phyloP scores from a whole-genome alignment of 2,797 vertebrate species.

The Sebastes aleutianus region DNA sequence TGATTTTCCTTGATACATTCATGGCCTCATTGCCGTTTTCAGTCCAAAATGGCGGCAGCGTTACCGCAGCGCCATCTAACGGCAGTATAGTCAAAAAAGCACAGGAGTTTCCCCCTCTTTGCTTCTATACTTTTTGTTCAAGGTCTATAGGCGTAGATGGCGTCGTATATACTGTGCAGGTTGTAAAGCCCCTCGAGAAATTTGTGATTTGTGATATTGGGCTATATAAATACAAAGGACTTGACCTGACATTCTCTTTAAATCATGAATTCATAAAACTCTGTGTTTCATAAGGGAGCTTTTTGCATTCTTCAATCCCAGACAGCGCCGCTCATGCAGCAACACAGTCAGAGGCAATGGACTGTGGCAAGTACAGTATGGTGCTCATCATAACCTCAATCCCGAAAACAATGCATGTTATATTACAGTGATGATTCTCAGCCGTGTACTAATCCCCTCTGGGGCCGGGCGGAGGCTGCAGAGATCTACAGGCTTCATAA shows the following conservation, averaged over 20 bases:
- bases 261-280: conserved; percentile 33
- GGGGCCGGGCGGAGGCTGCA: conserved; percentile 11
- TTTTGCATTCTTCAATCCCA: not conserved
- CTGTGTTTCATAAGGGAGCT: not conserved
- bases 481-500: conserved; percentile 47
- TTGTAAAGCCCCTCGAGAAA: not conserved
- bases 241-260: not conserved
- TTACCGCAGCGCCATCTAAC: too few relatives aligned
- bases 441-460: conserved; percentile 12
- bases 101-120: too few relatives aligned
- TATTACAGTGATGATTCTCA: conserved; percentile 43
- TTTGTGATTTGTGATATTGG: not conserved
- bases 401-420: conserved; percentile 31
- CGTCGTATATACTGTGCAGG: not conserved
- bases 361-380: not conserved
- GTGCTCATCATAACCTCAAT: not conserved
- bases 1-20: too few relatives aligned
- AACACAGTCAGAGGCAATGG: not conserved
- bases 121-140: not conserved
- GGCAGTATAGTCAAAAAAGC: too few relatives aligned
- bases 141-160: not conserved
- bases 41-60: too few relatives aligned
- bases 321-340: not conserved
- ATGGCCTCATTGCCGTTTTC: too few relatives aligned
- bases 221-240: not conserved